Base-by-base conservation (phyloP, 2,113 vertebrate genomes). In the Pterocles orientalis region DNA sequence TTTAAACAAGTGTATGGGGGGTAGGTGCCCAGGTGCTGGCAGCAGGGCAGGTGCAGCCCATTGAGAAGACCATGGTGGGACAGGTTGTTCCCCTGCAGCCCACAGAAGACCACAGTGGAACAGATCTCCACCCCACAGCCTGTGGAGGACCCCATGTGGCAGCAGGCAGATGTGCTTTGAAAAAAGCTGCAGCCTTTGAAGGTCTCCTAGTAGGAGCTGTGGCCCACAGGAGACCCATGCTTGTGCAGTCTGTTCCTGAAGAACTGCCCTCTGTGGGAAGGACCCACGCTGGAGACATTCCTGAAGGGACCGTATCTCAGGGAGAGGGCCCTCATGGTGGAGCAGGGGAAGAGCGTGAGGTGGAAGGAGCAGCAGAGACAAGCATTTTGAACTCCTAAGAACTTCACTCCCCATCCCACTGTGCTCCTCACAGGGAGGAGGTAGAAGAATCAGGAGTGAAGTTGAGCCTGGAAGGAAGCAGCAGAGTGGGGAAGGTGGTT, bases 161-260 rank as follows among this genome's bases (percentile, higher is more conserved):
- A 58, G 60, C 58, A 81, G 43, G 11, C 1, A 1, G 41, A 41
- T 16, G 6, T n/a, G 23, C n/a, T 28, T 7, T 26, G 33, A 54
- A 79, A 10, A 19, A 64, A 62, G 39, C 45, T 75, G 13, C 18
- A 68, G 68, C 39, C 69, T 56, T 10, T 56, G 34, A 69, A 50
- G 25, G 17, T 18, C n/a, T 75, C 26, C 13, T 39, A 21, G 36
- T 24, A 77, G 64, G 14, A 70, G 19, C 62, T 76, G 33, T 17
- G 31, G 61, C 12, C 57, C 3, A 0, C 7, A 18, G 25, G 57
- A 57, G 23, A 45, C 39, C 19, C 23, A 47, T 0, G 0, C 47
- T 47, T 80, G 6, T 31, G 7, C 28, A 29, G 33, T 53, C 29
- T 73, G 19, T 29, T 53, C 53, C 53, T 72, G 28, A 60, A 66